A percentile compares a stretch with the other conserved stretches of the same genome.
These are phyloP conservation scores for Uromys caudimaculatus DNA, from an alignment of 2,797 vertebrate genomes.

Conservation along the genomic window DNA sequence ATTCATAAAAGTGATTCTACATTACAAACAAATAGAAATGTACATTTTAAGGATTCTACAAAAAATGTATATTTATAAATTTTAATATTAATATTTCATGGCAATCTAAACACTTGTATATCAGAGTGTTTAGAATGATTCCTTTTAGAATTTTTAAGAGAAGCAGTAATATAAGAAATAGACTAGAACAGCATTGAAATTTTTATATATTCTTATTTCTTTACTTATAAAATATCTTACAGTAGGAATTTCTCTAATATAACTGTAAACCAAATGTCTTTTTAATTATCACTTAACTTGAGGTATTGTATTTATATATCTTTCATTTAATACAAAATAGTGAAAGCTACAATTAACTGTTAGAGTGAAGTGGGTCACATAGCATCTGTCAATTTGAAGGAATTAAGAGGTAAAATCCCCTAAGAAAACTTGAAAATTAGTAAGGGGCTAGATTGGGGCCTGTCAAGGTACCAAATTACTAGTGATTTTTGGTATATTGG, in stretches of 20 bases:
- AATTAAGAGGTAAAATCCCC: not conserved
- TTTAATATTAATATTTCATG: slow-evolving; percentile 66
- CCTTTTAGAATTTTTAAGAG: not conserved
- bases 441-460: not conserved
- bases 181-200: not conserved
- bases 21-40: not conserved
- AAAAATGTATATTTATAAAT: slow-evolving; percentile 11
- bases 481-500: not conserved
- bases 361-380: not conserved
- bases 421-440: not conserved
- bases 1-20: not conserved
- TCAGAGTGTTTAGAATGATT: not conserved
- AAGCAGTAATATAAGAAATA: not conserved
- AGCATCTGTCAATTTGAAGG: not conserved
- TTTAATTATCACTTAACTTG: not conserved
- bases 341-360: not conserved
- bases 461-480: not conserved
- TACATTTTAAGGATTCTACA: not conserved
- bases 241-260: not conserved
- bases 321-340: not conserved
- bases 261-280: not conserved
- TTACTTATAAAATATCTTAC: not conserved
- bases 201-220: not conserved
- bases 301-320: not conserved
- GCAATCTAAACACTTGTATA: slow-evolving; percentile 27